Evolutionary conservation across 2,888 invertebrate genomes (phyloP).

Genomic region (Chironomus riparius): DNA sequence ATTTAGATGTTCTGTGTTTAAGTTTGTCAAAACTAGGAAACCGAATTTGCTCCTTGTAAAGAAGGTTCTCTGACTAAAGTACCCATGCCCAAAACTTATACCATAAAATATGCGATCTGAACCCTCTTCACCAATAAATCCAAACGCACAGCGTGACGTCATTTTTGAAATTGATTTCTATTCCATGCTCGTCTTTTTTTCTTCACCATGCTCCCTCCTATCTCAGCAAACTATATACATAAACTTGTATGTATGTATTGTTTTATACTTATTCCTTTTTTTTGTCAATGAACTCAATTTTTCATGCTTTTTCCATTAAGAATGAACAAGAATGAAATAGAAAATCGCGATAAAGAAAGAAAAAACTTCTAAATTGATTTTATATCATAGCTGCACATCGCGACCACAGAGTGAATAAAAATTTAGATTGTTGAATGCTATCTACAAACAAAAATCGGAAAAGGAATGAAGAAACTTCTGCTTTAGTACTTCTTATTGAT

Average conservation of each 20-base stretch:
- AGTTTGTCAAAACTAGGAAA: too few relatives aligned
- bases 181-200: neutral
- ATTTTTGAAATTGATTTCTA: neutral
- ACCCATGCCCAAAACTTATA: too few relatives aligned
- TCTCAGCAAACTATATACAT: neutral
- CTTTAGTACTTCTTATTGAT: neutral
- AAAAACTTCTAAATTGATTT: conserved; percentile 20
- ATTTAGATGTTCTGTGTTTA: neutral
- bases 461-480: neutral
- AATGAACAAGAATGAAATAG: too few relatives aligned
- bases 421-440: conserved; percentile 14
- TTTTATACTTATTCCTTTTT: neutral
- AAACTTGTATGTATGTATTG: neutral
- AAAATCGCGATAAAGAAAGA: too few relatives aligned
- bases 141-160: neutral
- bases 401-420: neutral
- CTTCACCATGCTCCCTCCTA: neutral
- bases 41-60: too few relatives aligned
- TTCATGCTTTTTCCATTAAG: neutral
- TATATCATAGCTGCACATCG: conserved; percentile 12
- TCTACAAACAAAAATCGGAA: neutral
- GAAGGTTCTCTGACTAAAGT: too few relatives aligned
- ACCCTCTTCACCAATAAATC: neutral
- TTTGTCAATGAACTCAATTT: conserved; percentile 25
- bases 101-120: too few relatives aligned